These are phyloP conservation scores for Serripes groenlandicus DNA, from an alignment of 2,888 invertebrate species.

Conservation along the genomic window DNA sequence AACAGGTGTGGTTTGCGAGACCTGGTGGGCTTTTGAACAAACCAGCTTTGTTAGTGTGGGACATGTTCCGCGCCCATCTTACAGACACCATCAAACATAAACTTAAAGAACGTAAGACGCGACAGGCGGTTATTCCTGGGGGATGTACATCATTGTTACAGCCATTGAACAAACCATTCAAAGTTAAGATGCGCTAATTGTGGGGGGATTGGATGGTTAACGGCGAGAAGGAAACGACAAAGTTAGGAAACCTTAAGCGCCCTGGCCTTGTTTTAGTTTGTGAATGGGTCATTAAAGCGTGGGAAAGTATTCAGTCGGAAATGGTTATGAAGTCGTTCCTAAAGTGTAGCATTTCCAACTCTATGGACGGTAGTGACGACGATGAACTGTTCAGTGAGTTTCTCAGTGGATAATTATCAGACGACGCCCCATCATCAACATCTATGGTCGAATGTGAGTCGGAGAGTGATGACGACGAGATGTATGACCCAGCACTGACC, in stretches of 20 bases:
- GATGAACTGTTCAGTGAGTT: slow-evolving; percentile 29
- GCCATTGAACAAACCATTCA: slow-evolving; percentile 54
- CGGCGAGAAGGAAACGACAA: slow-evolving; percentile 4
- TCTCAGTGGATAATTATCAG: too few species aligned
- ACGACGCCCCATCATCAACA: too few species aligned
- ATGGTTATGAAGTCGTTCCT: slow-evolving; percentile 35
- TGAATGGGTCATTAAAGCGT: slow-evolving; percentile 31
- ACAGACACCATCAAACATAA: slow-evolving; percentile 9
- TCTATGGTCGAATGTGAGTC: too few species aligned
- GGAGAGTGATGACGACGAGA: too few species aligned
- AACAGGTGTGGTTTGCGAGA: slow-evolving; percentile 44
- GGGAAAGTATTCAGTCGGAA: slow-evolving; percentile 9
- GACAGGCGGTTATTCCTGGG: slow-evolving; percentile 48
- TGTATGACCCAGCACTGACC: too few species aligned
- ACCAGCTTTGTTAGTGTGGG: slow-evolving; percentile 49
- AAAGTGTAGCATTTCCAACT: slow-evolving; percentile 41
- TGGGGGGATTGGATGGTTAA: slow-evolving; percentile 41
- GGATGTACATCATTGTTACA: slow-evolving; percentile 55
- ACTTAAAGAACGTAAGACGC: not conserved
- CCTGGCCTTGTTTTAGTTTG: slow-evolving; percentile 29
- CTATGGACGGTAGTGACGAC: slow-evolving; percentile 33
- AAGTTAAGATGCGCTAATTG: slow-evolving; percentile 3
- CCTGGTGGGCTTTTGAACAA: slow-evolving; percentile 52
- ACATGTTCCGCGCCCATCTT: slow-evolving; percentile 47
- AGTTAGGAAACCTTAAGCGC: slow-evolving; percentile 40